Evolutionary conservation across 2,888 invertebrate species (phyloP), one percentile per base, ranked within the genome.

Genomic region (Limnephilus marmoratus): DNA sequence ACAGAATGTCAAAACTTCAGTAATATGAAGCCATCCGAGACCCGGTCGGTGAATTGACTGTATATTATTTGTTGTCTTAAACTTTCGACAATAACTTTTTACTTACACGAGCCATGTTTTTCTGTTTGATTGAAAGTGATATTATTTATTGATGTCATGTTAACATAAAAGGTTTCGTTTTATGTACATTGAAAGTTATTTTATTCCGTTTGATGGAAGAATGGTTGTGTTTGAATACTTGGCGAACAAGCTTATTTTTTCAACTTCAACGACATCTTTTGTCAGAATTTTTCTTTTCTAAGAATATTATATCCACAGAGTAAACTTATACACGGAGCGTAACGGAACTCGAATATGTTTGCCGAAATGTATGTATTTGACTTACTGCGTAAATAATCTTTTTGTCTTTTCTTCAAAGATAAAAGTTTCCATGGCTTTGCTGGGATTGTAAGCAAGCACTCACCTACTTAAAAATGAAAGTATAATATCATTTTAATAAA

Each of bases 1-100:
- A 68, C 9, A 68, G n/a, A 9, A 24, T 68, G 24, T 2, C 24
- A 24, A 68, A 68, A 24, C 24, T 24, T n/a, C 9, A 24, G 24
- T 68, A 9, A 37, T 83, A 9, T 18, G 37, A 83, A 83, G 24
- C 83, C 37, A 15, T 37, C 18, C 0, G 34, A 83, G 24, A 7
- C 37, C 7, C 37, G 34, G 18, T 83, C 83, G 34, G 37, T 31
- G 31, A 15, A 83, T 37, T 83, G 37, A 24, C 37, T 83, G 37
- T 83, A 37, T 7, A 18, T 37, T 37, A 34, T 83, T 41, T 83
- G 83, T 83, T 83, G 18, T 83, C 83, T 41, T 83, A 83, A 83
- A 83, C 83, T 83, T 83, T 83, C 24, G 31, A 37, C 37, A 83
- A 37, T 18, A 83, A 83, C 83, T 83, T 83, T 83, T 83, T 83